Base-by-base conservation (phyloP, 1,140 invertebrate species). In the Oryctes rhinoceros region DNA sequence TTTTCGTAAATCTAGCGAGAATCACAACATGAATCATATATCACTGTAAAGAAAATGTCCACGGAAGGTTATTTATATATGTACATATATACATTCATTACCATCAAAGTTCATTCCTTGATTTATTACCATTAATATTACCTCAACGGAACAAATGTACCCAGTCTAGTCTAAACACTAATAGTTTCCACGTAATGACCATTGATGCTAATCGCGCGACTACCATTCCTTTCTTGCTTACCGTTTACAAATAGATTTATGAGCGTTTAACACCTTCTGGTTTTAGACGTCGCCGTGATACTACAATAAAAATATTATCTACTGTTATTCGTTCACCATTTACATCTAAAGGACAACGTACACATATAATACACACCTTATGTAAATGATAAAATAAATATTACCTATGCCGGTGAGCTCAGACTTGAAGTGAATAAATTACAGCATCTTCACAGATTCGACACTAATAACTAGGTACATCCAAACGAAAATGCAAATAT, bases 241-340 rank as follows among this genome's bases (percentile, higher is more conserved):
- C 65, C 65, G 65, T 71, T 71, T 71, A 20, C 35, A 10, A n/a
- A 18, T n/a, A 59, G 53, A 59, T 59, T 59, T 59, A 59, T n/a
- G 65, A 15, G 11, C 11, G 30, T 71, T 71, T 71, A 71, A 71
- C 65, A 71, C 65, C 65, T 71, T 15, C 24, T 71, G 35, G 65
- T 24, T 71, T 71, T 13, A 71, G 65, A 62, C 15, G 13, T 62
- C 15, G 15, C 15, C 4, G 20, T 18, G 53, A 62, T 35, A 37
- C 9, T 37, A 37, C 65, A 35, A 24, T 24, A 71, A 71, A 71
- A 71, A 15, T 71, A 71, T 37, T 35, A 71, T 71, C 20, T 71
- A 71, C 65, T 71, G 65, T 71, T 71, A 71, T 71, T 13, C 65
- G 10, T 30, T 71, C 4, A 71, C 11, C 11, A 18, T 67, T 24